Percentiles rank a stretch among this genome's conserved stretches.
phyloP scores from a whole-genome alignment of 1,140 invertebrate genomes.

The Sesamia nonagrioides region DNA sequence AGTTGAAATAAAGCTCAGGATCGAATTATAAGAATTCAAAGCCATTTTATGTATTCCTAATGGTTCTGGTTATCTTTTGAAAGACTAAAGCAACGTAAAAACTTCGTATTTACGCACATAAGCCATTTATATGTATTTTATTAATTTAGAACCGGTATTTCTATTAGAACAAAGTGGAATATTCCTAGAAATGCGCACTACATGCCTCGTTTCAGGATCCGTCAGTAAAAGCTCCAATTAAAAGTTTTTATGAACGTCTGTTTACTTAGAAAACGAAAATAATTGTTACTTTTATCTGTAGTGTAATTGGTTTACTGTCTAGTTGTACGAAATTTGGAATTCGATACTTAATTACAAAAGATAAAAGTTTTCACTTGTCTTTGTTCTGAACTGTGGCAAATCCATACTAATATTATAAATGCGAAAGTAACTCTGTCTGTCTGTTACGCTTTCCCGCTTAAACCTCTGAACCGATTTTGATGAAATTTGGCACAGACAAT shows the following conservation, averaged over 20 bases:
- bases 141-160: neutral
- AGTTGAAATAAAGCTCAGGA: neutral
- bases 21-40: neutral
- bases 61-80: too few relatives aligned
- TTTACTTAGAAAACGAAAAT: constrained; percentile 32
- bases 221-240: constrained; percentile 22
- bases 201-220: neutral
- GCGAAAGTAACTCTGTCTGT: too few relatives aligned
- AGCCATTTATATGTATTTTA: neutral
- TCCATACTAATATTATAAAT: too few relatives aligned
- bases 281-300: constrained; percentile 11
- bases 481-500: too few relatives aligned
- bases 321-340: too few relatives aligned
- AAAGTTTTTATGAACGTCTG: constrained; percentile 23
- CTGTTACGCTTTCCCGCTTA: too few relatives aligned
- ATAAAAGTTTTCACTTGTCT: neutral
- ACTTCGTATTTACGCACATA: neutral
- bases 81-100: neutral
- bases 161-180: neutral
- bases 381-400: neutral
- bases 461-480: too few relatives aligned
- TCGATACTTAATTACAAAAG: neutral
- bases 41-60: too few relatives aligned
- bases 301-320: neutral
- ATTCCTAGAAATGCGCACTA: neutral